Evolutionary conservation across 2,888 invertebrate species (phyloP).

Genomic region (Keiferia lycopersicella): DNA sequence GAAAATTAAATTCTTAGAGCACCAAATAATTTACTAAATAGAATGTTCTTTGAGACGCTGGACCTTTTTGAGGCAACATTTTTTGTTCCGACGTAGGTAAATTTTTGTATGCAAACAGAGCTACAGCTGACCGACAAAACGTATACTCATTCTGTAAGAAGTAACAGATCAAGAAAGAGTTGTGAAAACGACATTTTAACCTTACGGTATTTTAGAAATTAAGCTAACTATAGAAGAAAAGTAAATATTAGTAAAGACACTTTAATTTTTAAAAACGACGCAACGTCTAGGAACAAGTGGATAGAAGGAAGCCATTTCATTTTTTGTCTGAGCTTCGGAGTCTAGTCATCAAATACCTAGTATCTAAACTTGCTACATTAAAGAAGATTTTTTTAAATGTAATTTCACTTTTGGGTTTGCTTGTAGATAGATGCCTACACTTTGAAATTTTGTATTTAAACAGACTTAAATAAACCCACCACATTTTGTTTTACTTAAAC

Average conservation of each 20-base stretch:
- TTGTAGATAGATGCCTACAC: neutral
- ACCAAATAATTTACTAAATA: no score
- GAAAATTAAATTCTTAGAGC: conserved; percentile 23
- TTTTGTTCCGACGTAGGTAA: no score
- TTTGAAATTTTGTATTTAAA: no score
- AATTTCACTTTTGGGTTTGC: neutral
- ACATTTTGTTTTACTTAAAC: no score
- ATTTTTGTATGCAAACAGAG: no score
- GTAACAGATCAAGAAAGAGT: conserved; percentile 4
- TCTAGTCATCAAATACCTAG: conserved; percentile 23
- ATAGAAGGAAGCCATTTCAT: neutral
- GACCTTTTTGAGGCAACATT: no score
- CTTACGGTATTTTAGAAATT: neutral
- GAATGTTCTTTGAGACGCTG: no score
- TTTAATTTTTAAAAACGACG: neutral
- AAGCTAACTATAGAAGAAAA: no score
- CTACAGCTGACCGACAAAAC: neutral
- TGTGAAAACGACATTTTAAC: conserved; percentile 6
- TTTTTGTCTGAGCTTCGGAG: neutral
- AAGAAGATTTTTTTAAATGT: neutral
- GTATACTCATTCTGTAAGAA: neutral
- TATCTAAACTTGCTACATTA: neutral
- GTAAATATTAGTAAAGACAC: neutral
- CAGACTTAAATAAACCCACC: no score
- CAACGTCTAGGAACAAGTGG: neutral